Evolutionary conservation across 2,113 vertebrate genomes (phyloP).

Genomic region (Oryzias melastigma): DNA sequence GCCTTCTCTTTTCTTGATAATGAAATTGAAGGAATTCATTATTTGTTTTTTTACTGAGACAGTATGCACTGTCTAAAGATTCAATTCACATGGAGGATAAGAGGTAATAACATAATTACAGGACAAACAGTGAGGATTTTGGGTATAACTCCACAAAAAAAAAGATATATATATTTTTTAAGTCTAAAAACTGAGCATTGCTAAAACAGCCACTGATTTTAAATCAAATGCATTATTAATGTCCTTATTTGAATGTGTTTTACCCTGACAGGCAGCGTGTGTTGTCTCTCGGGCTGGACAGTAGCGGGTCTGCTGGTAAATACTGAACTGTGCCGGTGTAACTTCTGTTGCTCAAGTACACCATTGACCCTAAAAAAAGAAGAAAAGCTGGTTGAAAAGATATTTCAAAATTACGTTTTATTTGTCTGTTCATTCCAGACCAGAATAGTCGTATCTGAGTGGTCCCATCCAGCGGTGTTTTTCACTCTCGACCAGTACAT

Average conservation of each 20-base stretch:
- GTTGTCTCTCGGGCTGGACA: constrained; percentile 79
- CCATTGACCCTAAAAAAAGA: constrained; percentile 68
- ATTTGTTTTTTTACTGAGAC: too few relatives aligned
- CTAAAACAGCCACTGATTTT: not conserved
- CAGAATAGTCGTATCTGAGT: constrained; percentile 81
- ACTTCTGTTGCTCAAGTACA: constrained; percentile 79
- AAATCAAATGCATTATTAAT: not conserved
- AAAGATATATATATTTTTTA: not conserved
- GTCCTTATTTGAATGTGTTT: not conserved
- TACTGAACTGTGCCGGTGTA: constrained; percentile 79
- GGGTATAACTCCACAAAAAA: not conserved
- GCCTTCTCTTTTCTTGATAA: too few relatives aligned
- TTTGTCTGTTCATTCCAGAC: constrained; percentile 39
- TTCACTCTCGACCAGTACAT: constrained; percentile 81
- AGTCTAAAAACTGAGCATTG: too few relatives aligned
- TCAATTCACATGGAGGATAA: not conserved
- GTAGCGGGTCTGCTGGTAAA: constrained; percentile 71
- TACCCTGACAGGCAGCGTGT: constrained; percentile 83
- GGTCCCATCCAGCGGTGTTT: constrained; percentile 84
- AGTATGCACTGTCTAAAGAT: not conserved
- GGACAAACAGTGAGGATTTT: not conserved
- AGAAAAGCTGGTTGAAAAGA: not conserved
- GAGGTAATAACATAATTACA: not conserved
- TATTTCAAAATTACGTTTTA: not conserved
- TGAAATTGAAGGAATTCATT: too few relatives aligned